phyloP scores from a whole-genome alignment of 1,140 invertebrate species.

The Drosophila ambigua region DNA sequence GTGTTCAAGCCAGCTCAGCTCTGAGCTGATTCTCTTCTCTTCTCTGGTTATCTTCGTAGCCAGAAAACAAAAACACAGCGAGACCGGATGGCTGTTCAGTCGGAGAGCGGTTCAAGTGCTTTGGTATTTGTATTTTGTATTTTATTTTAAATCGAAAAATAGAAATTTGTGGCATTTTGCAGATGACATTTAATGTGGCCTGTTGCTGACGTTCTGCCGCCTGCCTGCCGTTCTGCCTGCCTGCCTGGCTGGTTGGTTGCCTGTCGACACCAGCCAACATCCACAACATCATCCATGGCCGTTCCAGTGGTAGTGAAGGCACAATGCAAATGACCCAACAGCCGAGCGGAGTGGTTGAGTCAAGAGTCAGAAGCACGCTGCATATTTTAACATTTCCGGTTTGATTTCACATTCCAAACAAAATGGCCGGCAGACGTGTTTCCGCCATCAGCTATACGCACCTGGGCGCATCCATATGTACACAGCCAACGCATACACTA shows the following conservation, averaged over 20 bases:
- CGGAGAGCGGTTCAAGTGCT: constrained; percentile 5
- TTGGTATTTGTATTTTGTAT: constrained; percentile 19
- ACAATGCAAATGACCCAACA: constrained; percentile 31
- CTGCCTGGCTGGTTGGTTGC: constrained; percentile 9
- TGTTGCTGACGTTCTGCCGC: not conserved
- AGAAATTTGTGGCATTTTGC: constrained; percentile 15
- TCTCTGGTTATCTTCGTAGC: constrained; percentile 14
- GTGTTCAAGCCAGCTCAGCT: constrained; percentile 7
- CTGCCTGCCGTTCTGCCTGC: not conserved
- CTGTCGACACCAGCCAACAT: constrained; percentile 56
- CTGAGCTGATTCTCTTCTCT: not conserved
- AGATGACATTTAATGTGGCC: constrained; percentile 42
- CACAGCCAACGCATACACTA: constrained; percentile 10
- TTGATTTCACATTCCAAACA: constrained; percentile 79
- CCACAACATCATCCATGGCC: constrained; percentile 13
- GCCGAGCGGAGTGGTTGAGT: constrained; percentile 14
- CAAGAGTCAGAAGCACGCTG: constrained; percentile 51
- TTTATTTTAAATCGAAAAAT: constrained; percentile 24
- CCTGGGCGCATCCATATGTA: constrained; percentile 35
- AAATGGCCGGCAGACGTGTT: constrained; percentile 78
- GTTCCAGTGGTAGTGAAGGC: not conserved
- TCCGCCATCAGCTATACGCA: constrained; percentile 57
- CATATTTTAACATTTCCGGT: constrained; percentile 79
- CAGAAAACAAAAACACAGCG: not conserved
- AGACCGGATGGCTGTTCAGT: constrained; percentile 17